Evolutionary conservation across 2,113 vertebrate genomes (phyloP).

Genomic region (Thunnus maccoyii): DNA sequence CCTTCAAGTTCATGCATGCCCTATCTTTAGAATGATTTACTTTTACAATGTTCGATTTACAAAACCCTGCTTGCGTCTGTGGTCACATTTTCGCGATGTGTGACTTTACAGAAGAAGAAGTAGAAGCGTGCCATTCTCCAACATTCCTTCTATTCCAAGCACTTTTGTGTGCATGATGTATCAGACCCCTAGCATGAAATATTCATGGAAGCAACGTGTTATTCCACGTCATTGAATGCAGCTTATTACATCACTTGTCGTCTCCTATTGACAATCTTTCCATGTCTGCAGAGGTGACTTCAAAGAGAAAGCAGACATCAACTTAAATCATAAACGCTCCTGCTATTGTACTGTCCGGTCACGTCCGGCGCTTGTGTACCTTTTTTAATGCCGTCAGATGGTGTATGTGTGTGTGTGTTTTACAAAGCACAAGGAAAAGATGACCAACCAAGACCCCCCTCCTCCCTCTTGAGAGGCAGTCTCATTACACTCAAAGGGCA

Average conservation of each 20-base stretch:
- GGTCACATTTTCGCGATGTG: slow-evolving; percentile 7
- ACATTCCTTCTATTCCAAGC: slow-evolving; percentile 24
- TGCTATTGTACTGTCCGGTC: slow-evolving; percentile 66
- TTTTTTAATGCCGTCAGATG: slow-evolving; percentile 51
- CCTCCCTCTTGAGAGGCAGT: slow-evolving; percentile 63
- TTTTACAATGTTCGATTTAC: background rate
- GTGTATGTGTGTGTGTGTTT: slow-evolving; percentile 21
- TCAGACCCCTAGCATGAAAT: slow-evolving; percentile 65
- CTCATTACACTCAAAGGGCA: slow-evolving; percentile 83
- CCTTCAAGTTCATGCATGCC: background rate
- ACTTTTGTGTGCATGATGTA: slow-evolving; percentile 54
- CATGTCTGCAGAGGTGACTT: slow-evolving; percentile 71
- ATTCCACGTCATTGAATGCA: slow-evolving; percentile 62
- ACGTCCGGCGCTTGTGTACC: slow-evolving; percentile 46
- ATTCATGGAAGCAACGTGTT: slow-evolving; percentile 60
- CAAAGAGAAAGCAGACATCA: slow-evolving; percentile 70
- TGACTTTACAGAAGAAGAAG: slow-evolving; percentile 12
- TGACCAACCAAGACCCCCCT: slow-evolving; percentile 56
- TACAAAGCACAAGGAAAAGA: slow-evolving; percentile 54
- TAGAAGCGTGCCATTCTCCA: slow-evolving; percentile 12
- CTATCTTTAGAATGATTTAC: background rate
- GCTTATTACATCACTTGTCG: slow-evolving; percentile 62
- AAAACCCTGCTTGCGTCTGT: slow-evolving; percentile 9
- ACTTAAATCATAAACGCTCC: slow-evolving; percentile 65
- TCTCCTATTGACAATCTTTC: slow-evolving; percentile 57